Conservation (phyloP, 2,888 invertebrate genomes). For the Rhagonycha lutea region DNA sequence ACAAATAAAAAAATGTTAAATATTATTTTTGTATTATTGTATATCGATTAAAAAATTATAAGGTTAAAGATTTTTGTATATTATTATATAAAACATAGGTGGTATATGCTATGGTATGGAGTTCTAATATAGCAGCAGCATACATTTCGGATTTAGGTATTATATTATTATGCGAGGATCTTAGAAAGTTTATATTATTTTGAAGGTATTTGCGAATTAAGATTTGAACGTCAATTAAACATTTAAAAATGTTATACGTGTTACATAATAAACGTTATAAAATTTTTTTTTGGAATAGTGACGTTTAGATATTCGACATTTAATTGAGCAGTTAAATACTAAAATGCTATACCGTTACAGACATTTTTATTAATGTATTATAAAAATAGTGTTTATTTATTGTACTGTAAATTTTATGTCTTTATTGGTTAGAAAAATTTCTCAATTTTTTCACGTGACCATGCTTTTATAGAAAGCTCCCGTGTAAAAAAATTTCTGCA, state of each 20-base stretch:
- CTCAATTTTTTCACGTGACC: not conserved
- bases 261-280: not conserved
- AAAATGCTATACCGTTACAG: not conserved
- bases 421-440: constrained; percentile 2
- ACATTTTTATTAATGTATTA: constrained; percentile 4
- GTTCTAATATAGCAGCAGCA: too few relatives aligned
- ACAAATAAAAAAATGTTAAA: not conserved
- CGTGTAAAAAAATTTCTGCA: not conserved
- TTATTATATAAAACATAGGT: too few relatives aligned
- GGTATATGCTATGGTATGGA: too few relatives aligned
- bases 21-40: not conserved
- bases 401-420: constrained; percentile 1
- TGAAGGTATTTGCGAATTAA: not conserved
- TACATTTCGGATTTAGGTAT: too few relatives aligned
- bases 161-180: not conserved
- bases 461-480: not conserved
- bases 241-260: not conserved
- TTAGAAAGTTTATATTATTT: not conserved
- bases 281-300: not conserved
- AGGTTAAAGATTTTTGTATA: not conserved
- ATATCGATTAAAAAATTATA: not conserved
- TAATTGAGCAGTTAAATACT: constrained; percentile 4
- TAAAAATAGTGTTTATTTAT: constrained; percentile 2
- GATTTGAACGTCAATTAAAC: not conserved
- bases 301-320: not conserved